phyloP scores from a whole-genome alignment of 2,888 invertebrate genomes.

The Lycaena phlaeas region DNA sequence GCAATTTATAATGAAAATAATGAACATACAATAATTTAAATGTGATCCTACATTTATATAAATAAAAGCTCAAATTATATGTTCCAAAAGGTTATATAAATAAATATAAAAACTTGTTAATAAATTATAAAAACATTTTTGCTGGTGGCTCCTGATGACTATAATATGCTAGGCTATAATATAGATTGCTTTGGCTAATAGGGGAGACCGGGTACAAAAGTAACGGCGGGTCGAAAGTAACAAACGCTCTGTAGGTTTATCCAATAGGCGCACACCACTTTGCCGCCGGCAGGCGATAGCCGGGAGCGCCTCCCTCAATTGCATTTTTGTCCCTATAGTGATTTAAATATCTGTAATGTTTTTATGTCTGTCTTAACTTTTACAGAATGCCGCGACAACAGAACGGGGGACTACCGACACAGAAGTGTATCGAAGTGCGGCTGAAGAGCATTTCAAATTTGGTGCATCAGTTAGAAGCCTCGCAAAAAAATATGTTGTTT shows the following conservation, averaged over 20 bases:
- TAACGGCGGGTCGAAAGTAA: conserved; percentile 26
- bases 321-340: no score
- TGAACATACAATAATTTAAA: conserved; percentile 8
- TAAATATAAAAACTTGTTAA: conserved; percentile 9
- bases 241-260: conserved; percentile 21
- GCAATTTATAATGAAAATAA: conserved; percentile 10
- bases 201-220: conserved; percentile 24
- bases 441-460: conserved; percentile 8
- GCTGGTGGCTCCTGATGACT: conserved; percentile 9
- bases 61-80: background rate
- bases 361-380: conserved; percentile 4
- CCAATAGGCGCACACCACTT: conserved; percentile 16
- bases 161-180: conserved; percentile 22
- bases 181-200: conserved; percentile 3
- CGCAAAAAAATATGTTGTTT: conserved; percentile 15
- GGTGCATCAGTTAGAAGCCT: conserved; percentile 14
- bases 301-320: conserved; percentile 13
- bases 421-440: no score
- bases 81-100: background rate
- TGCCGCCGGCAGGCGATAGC: conserved; percentile 9
- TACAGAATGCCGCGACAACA: conserved; percentile 14
- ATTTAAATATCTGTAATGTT: background rate
- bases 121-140: conserved; percentile 10
- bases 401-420: conserved; percentile 12
- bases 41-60: conserved; percentile 9